Base-by-base conservation (phyloP, 2,797 vertebrate species). In the Steatocranus sp. region DNA sequence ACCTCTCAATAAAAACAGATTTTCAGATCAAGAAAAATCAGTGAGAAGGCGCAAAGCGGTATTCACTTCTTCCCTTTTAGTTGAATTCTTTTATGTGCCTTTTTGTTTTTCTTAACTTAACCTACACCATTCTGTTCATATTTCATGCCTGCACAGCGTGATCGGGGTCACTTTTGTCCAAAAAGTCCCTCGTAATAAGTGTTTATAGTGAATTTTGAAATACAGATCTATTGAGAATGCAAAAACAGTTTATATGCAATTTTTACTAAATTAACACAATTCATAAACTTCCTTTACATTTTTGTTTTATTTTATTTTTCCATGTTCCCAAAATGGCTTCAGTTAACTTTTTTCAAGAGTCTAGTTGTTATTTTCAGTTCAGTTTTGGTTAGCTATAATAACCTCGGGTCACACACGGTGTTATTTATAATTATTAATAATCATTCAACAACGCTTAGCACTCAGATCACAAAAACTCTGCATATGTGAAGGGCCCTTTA, bases 31-130 rank as follows among this genome's bases (percentile, higher is more conserved):
- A 66, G 30, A 63, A 3, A 78, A 83, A 49, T 5, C 3, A 30
- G 88, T 78, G 43, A 85, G 15, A 84, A 89, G 84, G 12, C 73
- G 20, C 23, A 56, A 80, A 25, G 25, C 4, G 86, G 46, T 80
- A 79, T 38, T 49, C 20, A 80, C 15, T 75, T 34, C 27, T 20
- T 2, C 5, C 61, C 61, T 38, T 38, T 66, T 23, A 41, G 12
- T 41, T 34, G 30, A 61, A 61, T 20, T 61, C 3, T 36, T 61
- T 61, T 34, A 34, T 34, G 17, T 34, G 17, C 30, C 56, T 61
- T 34, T 61, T 34, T n/a, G 56, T 34, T 61, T 34, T 61, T 61
- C 56, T 34, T n/a, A 34, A 61, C 56, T 34, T 61, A 61, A 34
- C 17, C 56, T 34, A 34, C 10, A 34, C 6, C 30, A 34, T 61